phyloP scores from a whole-genome alignment of 2,797 vertebrate species.

The Chromobotia macracanthus region DNA sequence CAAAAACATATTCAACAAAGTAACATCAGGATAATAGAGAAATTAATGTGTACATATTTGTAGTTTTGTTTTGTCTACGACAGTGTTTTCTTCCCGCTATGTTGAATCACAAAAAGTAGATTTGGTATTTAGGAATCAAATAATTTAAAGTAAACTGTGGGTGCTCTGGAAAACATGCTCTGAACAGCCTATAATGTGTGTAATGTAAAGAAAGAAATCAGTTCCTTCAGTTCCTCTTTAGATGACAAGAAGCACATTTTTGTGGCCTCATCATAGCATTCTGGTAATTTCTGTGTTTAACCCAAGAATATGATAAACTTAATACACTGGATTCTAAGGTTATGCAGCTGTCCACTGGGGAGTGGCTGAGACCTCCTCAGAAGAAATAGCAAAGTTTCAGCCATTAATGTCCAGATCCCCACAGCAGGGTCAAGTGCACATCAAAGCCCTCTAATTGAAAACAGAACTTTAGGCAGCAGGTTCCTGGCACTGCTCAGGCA shows the following conservation, averaged over 20 bases:
- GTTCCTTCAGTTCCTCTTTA: neutral
- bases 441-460: slow-evolving; percentile 67
- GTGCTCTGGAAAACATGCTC: neutral
- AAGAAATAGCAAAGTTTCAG: slow-evolving; percentile 23
- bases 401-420: slow-evolving; percentile 26
- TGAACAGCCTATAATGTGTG: neutral
- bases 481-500: slow-evolving; percentile 19
- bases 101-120: too few relatives aligned
- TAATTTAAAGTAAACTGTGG: neutral
- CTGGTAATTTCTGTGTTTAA: slow-evolving; percentile 15
- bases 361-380: slow-evolving; percentile 17
- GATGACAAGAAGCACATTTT: slow-evolving; percentile 4
- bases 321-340: neutral
- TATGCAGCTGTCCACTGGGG: neutral
- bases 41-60: too few relatives aligned
- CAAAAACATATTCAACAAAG: too few relatives aligned
- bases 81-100: too few relatives aligned
- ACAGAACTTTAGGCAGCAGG: slow-evolving; percentile 49
- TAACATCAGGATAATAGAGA: too few relatives aligned
- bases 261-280: neutral
- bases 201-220: neutral
- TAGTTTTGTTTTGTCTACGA: too few relatives aligned
- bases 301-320: slow-evolving; percentile 6
- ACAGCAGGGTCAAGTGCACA: slow-evolving; percentile 53
- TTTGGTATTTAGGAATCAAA: too few relatives aligned